phyloP scores from a whole-genome alignment of 2,797 vertebrate genomes.

The Triplophysa yarkandensis region DNA sequence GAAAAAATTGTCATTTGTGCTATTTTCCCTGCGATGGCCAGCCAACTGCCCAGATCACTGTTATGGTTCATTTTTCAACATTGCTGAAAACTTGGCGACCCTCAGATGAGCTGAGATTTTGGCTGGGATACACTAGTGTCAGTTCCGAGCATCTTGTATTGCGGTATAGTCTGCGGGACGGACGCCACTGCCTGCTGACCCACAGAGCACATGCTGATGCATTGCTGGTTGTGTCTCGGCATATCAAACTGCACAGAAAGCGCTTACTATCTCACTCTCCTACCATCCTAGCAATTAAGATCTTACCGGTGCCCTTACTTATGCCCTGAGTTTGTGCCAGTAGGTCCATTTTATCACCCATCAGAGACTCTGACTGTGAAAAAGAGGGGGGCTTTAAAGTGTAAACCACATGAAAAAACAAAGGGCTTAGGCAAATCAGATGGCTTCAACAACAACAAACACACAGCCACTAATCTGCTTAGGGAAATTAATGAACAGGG shows the following conservation, averaged over 20 bases:
- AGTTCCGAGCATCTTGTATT: constrained; percentile 57
- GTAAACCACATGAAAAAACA: constrained; percentile 99
- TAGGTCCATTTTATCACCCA: constrained; percentile 89
- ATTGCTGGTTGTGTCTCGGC: constrained; percentile 46
- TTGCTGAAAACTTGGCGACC: constrained; percentile 56
- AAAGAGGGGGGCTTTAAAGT: constrained; percentile 89
- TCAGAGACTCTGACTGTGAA: constrained; percentile 92
- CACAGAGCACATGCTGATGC: constrained; percentile 35
- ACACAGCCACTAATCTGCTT: constrained; percentile 95
- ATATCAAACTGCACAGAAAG: constrained; percentile 52
- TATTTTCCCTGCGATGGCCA: constrained; percentile 63
- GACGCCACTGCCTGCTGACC: constrained; percentile 48
- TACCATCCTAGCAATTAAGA: constrained; percentile 62
- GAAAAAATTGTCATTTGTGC: constrained; percentile 66
- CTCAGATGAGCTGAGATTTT: constrained; percentile 54
- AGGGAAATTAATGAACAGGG: constrained; percentile 96
- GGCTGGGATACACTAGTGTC: constrained; percentile 60
- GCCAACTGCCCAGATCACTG: constrained; percentile 78
- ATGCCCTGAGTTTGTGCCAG: constrained; percentile 72
- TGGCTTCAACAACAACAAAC: constrained; percentile 98
- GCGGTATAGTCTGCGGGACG: constrained; percentile 38
- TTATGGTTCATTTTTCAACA: constrained; percentile 73
- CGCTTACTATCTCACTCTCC: constrained; percentile 62
- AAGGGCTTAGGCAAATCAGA: constrained; percentile 99
- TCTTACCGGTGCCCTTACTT: constrained; percentile 62